A percentile compares a stretch with the other conserved stretches of the same genome.
Evolutionary conservation across 2,888 invertebrate species (phyloP).

Genomic region (Chrysomela aeneicollis): DNA sequence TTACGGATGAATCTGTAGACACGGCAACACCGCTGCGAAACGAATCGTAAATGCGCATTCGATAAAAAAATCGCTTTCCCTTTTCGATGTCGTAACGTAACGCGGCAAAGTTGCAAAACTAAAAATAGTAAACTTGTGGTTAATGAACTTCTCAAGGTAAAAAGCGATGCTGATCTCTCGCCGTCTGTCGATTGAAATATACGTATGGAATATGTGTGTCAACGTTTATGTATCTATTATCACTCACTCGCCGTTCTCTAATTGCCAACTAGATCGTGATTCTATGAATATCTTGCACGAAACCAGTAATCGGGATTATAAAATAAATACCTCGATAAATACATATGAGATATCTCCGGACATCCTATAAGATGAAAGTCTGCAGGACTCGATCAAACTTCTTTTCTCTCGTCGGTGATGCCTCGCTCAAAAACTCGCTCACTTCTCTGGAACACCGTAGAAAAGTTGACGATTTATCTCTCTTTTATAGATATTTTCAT

Average conservation of each 20-base stretch:
- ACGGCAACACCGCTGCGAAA: neutral
- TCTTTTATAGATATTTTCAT: too few relatives aligned
- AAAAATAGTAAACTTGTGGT: constrained; percentile 51
- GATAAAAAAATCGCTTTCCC: constrained; percentile 49
- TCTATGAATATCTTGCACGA: too few relatives aligned
- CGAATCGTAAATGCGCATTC: constrained; percentile 7
- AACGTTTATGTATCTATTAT: constrained; percentile 31
- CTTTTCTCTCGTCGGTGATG: too few relatives aligned
- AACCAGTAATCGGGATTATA: too few relatives aligned
- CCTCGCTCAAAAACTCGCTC: too few relatives aligned
- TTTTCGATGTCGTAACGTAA: constrained; percentile 47
- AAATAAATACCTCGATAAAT: too few relatives aligned
- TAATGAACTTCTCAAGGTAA: constrained; percentile 52
- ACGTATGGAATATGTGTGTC: constrained; percentile 43
- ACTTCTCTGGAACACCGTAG: too few relatives aligned
- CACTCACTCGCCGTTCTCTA: neutral
- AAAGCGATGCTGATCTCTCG: constrained; percentile 35
- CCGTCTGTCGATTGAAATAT: constrained; percentile 42
- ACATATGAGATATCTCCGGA: too few relatives aligned
- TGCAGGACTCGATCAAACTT: too few relatives aligned
- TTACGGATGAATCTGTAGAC: neutral
- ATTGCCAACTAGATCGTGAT: too few relatives aligned
- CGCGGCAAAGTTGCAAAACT: constrained; percentile 48
- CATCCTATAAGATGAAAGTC: too few relatives aligned
- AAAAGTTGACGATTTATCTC: too few relatives aligned